Evolutionary conservation across 2,888 invertebrate genomes (phyloP), one percentile per base, ranked within the genome.

Genomic region (Drosophila ezoana): DNA sequence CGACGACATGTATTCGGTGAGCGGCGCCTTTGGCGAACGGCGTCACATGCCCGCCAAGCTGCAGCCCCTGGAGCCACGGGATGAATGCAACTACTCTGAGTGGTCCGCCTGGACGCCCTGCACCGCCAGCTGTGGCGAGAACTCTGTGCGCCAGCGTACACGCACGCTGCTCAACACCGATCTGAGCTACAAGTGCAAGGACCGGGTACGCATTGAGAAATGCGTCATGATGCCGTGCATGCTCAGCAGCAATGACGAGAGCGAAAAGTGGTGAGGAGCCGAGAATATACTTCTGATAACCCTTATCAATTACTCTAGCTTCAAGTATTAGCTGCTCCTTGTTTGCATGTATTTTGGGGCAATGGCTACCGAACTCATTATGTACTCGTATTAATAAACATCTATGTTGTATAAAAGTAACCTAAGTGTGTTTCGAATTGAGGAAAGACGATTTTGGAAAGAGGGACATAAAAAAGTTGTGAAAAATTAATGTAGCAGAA

Each of bases 101-200:
- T 95, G 95, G 95, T 94, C 95, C n/a, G 93, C 93, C 9, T 95
- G 95, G 95, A 94, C 95, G 4, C 94, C 94, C 0, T 96, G 96
- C 88, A 94, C 94, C 1, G 93, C 93, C 6, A 94, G 93, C 2
- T 96, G 96, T 86, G 95, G 95, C 1, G 90, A 92, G 11, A 92
- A 92, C 65, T 93, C 94, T 0, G 92, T 93, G 23, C 93, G 93
- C 38, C 93, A 94, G 73, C 91, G 94, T 49, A 94, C 94, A 0
- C 92, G 94, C 38, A 92, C 92, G 3, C 72, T 92, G 4, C 71
- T 91, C 14, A 92, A 91, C 58, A 85, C 90, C 0, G 91, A 90
- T 23, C 61, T 91, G 32, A 91, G 86, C 61, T 90, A 84, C 68
- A 92, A 91, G 68, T 92, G 92, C 74, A 90, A 90, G 61, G 91